phyloP scores from a whole-genome alignment of 2,113 vertebrate species.

The Coptodon bakossiorum region DNA sequence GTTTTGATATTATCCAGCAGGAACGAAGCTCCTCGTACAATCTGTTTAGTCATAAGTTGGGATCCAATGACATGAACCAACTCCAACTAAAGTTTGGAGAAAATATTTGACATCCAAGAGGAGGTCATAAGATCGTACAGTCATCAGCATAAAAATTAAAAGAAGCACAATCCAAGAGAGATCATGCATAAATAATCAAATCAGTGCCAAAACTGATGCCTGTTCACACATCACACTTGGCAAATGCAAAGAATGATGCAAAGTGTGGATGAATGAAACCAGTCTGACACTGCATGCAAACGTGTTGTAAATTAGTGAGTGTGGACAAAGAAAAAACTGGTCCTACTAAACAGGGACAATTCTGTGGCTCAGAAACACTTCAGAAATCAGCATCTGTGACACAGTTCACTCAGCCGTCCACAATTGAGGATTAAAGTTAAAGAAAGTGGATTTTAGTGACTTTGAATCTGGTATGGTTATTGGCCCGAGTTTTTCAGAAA shows the following conservation, averaged over 20 bases:
- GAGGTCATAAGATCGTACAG: not conserved
- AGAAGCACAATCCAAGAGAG: not conserved
- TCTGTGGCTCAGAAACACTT: not conserved
- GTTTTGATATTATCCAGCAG: not conserved
- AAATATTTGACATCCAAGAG: not conserved
- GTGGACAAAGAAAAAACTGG: not conserved
- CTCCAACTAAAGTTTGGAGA: not conserved
- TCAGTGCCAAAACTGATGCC: not conserved
- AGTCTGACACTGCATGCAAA: not conserved
- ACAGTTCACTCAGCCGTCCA: not conserved
- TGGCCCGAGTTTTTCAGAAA: accelerated
- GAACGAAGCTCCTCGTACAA: accelerated
- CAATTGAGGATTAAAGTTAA: not conserved
- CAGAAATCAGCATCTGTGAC: not conserved
- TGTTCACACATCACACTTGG: not conserved
- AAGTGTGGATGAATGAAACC: not conserved
- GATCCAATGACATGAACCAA: not conserved
- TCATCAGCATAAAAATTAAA: not conserved
- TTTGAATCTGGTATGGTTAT: not conserved
- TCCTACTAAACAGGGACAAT: not conserved
- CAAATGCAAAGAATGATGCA: not conserved
- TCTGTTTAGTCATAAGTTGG: not conserved
- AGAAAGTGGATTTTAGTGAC: not conserved
- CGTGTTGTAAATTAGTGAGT: not conserved
- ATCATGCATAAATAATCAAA: not conserved